Base-by-base conservation (phyloP, 2,113 vertebrate genomes). In the Herpailurus yagouaroundi region DNA sequence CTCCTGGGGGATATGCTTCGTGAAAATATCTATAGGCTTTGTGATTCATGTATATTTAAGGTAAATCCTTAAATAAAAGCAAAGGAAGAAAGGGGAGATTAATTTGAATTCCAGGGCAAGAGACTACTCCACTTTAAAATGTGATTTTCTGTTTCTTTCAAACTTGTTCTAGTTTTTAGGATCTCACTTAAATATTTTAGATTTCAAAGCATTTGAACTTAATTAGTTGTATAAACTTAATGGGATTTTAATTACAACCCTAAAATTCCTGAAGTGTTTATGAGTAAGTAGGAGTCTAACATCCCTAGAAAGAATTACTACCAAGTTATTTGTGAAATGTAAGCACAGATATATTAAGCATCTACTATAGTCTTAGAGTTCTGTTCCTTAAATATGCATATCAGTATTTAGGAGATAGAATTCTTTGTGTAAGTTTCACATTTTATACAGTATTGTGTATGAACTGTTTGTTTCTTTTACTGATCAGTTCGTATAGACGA, bases 361-460 rank as follows among this genome's bases (percentile, higher is more conserved):
- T 87, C 16, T 36, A 92, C 4, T 23, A 55, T 21, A 68, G 1
- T 15, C 18, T 48, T 92, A n/a, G 0, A 79, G 12, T 38, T 2
- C 48, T 95, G 92, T 97, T 97, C 69, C 91, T 98, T 33, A 45
- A 97, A 96, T 97, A 96, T 73, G 52, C 74, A 73, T 77, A 95
- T 80, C 95, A 93, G 96, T 97, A 93, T 96, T 93, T 18, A 63
- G 50, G 63, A 79, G n/a, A 55, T 11, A 86, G 83, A 95, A 97
- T 98, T 97, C 29, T 96, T 93, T 84, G 83, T 86, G 96, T 98
- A 95, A 96, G 97, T 86, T 92, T 98, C 60, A 71, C 45, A 79
- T 97, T 95, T 90, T 94, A 96, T 7, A 95, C 33, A 94, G 25
- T 16, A 2, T 73, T 96, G 52, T 55, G 80, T 66, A 96, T 88